Evolutionary conservation across 2,113 vertebrate genomes (phyloP).

Genomic region (Edolisoma coerulescens): DNA sequence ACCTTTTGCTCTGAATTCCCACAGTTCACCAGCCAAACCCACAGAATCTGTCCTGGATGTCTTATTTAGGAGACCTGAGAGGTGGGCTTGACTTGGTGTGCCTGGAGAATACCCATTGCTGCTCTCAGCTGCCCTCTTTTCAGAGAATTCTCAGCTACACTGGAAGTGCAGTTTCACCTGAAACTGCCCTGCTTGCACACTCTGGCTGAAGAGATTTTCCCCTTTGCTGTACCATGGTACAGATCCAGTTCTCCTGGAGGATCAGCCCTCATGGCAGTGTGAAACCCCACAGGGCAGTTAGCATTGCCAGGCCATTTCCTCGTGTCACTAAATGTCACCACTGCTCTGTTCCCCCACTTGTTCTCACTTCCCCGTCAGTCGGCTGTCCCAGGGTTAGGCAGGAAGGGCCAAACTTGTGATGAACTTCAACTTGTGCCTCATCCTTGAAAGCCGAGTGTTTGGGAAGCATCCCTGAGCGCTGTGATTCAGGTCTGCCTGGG

Average conservation of each 20-base stretch:
- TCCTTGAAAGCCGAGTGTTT: not conserved
- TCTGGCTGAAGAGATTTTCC: not conserved
- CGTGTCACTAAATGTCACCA: not conserved
- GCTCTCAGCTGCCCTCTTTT: not conserved
- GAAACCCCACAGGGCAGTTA: not conserved
- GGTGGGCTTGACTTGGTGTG: not conserved
- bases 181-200: not conserved
- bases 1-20: not conserved
- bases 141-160: not conserved
- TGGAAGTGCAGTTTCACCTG: not conserved
- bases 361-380: not conserved
- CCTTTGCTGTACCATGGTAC: not conserved
- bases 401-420: not conserved
- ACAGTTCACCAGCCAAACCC: not conserved
- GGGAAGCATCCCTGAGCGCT: not conserved
- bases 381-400: not conserved
- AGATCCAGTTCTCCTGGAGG: not conserved
- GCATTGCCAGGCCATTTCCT: slow-evolving; percentile 9
- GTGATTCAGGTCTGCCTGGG: not conserved
- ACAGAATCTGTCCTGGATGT: not conserved
- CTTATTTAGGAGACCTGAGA: not conserved
- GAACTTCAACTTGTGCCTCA: not conserved
- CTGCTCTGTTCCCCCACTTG: not conserved
- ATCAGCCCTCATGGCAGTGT: not conserved
- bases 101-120: not conserved